Conservation (phyloP, 2,888 invertebrate species). For the Argyresthia albistria region DNA sequence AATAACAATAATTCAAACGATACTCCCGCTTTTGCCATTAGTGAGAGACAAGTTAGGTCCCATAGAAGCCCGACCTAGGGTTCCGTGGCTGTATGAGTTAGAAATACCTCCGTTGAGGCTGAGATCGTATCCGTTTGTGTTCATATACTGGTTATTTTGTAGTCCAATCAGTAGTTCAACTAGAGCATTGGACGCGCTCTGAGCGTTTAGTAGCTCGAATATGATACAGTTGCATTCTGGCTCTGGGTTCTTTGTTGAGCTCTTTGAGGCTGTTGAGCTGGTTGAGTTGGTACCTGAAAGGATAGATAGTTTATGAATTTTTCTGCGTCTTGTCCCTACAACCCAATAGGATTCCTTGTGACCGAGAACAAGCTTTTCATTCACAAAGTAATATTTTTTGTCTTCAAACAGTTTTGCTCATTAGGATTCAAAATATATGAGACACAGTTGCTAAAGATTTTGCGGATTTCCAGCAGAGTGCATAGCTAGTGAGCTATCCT, state of each 20-base stretch:
- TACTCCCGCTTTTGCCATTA: slow-evolving; percentile 55
- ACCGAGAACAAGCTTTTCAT: too few species aligned
- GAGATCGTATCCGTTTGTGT: slow-evolving; percentile 36
- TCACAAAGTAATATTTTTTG: too few species aligned
- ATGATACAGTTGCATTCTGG: slow-evolving; percentile 64
- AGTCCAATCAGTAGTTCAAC: slow-evolving; percentile 57
- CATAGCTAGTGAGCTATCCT: too few species aligned
- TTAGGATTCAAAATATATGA: too few species aligned
- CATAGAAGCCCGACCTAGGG: slow-evolving; percentile 37
- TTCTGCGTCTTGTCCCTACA: too few species aligned
- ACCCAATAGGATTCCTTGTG: too few species aligned
- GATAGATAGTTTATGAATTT: too few species aligned
- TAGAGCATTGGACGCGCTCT: slow-evolving; percentile 55
- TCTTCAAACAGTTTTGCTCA: too few species aligned
- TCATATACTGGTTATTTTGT: slow-evolving; percentile 62
- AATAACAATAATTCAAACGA: slow-evolving; percentile 32
- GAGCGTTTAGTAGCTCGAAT: slow-evolving; percentile 55
- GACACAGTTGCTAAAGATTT: too few species aligned
- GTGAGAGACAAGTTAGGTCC: slow-evolving; percentile 47
- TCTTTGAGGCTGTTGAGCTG: slow-evolving; percentile 38
- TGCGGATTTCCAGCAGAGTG: too few species aligned
- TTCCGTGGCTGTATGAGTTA: slow-evolving; percentile 31
- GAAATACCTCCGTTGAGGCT: slow-evolving; percentile 22
- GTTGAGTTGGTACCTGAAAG: slow-evolving; percentile 30
- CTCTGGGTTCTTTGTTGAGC: slow-evolving; percentile 39